Conservation (phyloP, 1,140 invertebrate species). For the Acyrthosiphon pisum region DNA sequence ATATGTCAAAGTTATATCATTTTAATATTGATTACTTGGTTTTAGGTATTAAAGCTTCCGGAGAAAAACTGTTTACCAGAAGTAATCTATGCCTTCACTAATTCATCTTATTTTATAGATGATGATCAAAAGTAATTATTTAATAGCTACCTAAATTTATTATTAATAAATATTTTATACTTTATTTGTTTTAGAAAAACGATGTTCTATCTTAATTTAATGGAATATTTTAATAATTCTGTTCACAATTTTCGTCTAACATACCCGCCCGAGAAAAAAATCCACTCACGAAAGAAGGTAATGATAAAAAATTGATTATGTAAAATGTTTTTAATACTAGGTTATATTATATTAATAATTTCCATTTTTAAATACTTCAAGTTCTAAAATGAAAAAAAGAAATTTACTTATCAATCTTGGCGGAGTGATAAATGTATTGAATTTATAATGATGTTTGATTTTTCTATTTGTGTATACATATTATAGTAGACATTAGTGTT, state of each 20-base stretch:
- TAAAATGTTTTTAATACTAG: not conserved
- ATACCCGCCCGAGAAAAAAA: not conserved
- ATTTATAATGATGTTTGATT: not conserved
- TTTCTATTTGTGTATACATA: not conserved
- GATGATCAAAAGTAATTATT: not conserved
- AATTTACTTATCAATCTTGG: not conserved
- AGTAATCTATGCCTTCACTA: not conserved
- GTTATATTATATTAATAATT: not conserved
- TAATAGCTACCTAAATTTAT: not conserved
- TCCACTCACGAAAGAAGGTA: not conserved
- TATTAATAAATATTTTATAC: not conserved
- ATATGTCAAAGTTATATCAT: not conserved
- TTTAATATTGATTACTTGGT: not conserved
- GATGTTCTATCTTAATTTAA: not conserved
- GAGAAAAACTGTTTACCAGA: not conserved
- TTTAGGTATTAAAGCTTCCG: not conserved
- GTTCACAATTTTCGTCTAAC: not conserved
- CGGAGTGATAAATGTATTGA: not conserved
- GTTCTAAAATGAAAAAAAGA: not conserved
- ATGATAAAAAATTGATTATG: not conserved
- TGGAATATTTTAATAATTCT: not conserved
- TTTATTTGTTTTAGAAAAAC: not conserved
- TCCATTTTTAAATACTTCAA: not conserved
- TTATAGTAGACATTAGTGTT: no score
- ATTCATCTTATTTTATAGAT: not conserved